Evolutionary conservation across 1,140 invertebrate genomes (phyloP), one percentile per base, ranked within the genome.

Genomic region (Drosophila tropicalis): DNA sequence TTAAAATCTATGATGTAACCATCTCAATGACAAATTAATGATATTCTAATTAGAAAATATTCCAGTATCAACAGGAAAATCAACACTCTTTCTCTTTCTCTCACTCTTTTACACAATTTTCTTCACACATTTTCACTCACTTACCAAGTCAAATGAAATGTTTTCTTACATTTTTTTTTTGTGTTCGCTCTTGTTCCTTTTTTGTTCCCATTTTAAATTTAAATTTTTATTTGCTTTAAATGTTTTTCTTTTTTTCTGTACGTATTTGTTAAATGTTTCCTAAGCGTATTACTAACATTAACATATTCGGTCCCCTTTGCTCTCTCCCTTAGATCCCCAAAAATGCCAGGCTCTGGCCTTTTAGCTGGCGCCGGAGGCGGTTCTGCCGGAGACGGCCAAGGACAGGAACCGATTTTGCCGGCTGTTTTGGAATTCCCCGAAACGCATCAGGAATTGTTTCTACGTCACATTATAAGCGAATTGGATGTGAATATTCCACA

Each of bases 341-440:
- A 91, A 67, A 81, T 90, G 80, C 77, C 90, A 2, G 81, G 84
- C 22, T 61, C 81, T 6, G 76, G 84, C 4, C 54, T 77, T n/a
- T 44, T 89, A 65, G 61, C 70, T 55, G 76, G 81, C 39, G 82
- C 80, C 22, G 84, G 82, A 66, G 79, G 83, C 57, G 84, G 84
- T 25, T 81, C 81, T 25, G 73, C 36, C 6, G 44, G 44, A 51
- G 72, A 79, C 34, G 75, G 68, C 47, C 91, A 92, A 62, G 96
- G 96, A 29, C 95, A 95, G 72, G 97, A 98, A 93, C 96, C 98
- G 39, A 98, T 98, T 75, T 93, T 99, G 71, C 98, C 98, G 13
- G 98, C 98, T 5, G 97, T 98, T 15, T 92, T 99, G 68, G 98
- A 99, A 93, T 98, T 99, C 90, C 95, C 97, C 22, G 97, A 99